These are phyloP conservation scores for Odontomachus brunneus DNA, from an alignment of 1,140 invertebrate species.

Conservation along the genomic window DNA sequence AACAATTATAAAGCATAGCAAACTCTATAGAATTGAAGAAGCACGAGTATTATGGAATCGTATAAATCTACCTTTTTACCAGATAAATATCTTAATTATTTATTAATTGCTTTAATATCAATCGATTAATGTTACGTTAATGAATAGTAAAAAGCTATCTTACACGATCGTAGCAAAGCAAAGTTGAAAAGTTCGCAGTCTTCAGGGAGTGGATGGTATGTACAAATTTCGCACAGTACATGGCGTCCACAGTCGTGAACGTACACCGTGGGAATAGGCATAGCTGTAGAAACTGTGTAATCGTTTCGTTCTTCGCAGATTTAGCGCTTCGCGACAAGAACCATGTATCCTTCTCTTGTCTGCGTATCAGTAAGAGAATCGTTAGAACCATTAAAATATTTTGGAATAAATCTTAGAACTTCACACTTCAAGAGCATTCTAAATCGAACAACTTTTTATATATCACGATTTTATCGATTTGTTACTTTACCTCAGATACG, in stretches of 20 bases:
- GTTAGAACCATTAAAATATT: neutral
- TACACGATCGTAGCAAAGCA: constrained; percentile 98
- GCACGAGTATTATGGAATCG: neutral
- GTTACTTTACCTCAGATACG: constrained; percentile 87
- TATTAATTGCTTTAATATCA: neutral
- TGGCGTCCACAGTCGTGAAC: constrained; percentile 97
- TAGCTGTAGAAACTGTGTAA: constrained; percentile 97
- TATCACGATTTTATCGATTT: neutral
- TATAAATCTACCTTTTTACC: neutral
- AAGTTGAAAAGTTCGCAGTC: constrained; percentile 98
- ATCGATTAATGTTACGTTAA: neutral
- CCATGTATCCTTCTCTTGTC: constrained; percentile 96
- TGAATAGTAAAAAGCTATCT: constrained; percentile 75
- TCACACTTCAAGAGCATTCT: too few relatives aligned
- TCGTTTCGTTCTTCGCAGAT: constrained; percentile 97
- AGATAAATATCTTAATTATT: too few relatives aligned
- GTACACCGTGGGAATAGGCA: constrained; percentile 98
- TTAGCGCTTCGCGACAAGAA: constrained; percentile 94
- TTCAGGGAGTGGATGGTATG: constrained; percentile 97
- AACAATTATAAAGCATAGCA: neutral
- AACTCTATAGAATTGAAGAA: too few relatives aligned
- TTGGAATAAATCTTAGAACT: too few relatives aligned
- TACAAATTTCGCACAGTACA: constrained; percentile 99
- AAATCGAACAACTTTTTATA: too few relatives aligned
- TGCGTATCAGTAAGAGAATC: constrained; percentile 62